Base-by-base conservation (phyloP, 2,797 vertebrate genomes). In the Amniataba percoides region DNA sequence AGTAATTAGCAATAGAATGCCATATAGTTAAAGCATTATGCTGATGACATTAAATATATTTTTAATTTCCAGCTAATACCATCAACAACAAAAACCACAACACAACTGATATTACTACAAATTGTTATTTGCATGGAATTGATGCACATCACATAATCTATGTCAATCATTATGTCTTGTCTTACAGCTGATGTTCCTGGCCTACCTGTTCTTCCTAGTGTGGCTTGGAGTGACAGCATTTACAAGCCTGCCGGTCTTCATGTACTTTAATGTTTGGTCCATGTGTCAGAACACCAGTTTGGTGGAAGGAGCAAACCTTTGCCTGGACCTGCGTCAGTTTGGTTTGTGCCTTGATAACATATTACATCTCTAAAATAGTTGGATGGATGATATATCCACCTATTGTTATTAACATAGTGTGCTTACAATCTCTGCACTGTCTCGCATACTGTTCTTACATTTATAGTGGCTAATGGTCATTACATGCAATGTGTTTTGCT, bases 201-300 rank as follows among this genome's bases (percentile, higher is more conserved):
- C 98, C 71, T 99, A 99, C 88, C 93, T 99, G 79, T 99, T 99
- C 94, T 97, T 99, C 97, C 88, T 99, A 94, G 97, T 98, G 84
- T 99, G 98, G 98, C 95, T 99, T n/a, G 98, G 97, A 0, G 97
- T 99, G 83, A 98, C 97, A 0, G 98, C 97, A 4, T 99, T 99
- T 91, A 98, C 97, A 71, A 97, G 97, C 63, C 95, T 99, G 85
- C 98, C 98, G 0, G 98, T 99, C 89, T 99, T 98, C 93, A 97
- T 99, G 97, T 99, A 97, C 92, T 99, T 98, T 92, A 99, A 98
- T 56, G 94, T 99, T 78, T 99, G 97, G 97, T 97, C 97, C 89
- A 97, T 97, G 93, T 99, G 98, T 90, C 96, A 96, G 93, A 99
- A 99, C 85, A 94, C 93, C 81, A 99, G 96, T 0, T n/a, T 96